Conservation (phyloP, 1,140 invertebrate species). For the Drosophila arawakana region DNA sequence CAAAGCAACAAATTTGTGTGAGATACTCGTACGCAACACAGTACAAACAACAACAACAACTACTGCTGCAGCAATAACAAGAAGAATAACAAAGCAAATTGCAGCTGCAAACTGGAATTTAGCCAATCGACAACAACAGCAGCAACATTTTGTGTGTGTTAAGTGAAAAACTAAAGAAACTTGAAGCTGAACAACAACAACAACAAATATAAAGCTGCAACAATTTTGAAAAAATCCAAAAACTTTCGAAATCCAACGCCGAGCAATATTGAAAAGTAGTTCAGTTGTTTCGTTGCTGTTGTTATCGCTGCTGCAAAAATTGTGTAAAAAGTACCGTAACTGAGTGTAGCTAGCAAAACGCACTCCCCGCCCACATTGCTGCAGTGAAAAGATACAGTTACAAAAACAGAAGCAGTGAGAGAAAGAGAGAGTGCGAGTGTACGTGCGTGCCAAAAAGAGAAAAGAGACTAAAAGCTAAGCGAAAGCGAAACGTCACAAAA, state of each 20-base stretch:
- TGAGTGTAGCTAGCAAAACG: background rate
- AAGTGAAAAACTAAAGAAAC: constrained; percentile 54
- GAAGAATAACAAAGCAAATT: constrained; percentile 43
- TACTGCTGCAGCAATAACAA: constrained; percentile 32
- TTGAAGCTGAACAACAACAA: constrained; percentile 42
- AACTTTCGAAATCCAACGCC: constrained; percentile 70
- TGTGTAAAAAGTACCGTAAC: constrained; percentile 2
- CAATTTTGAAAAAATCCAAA: constrained; percentile 45
- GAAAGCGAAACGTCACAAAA: constrained; percentile 57
- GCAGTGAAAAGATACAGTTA: constrained; percentile 21
- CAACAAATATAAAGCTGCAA: constrained; percentile 49
- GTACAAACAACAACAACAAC: background rate
- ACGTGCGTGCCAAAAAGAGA: constrained; percentile 5
- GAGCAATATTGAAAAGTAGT: constrained; percentile 71
- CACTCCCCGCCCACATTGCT: constrained; percentile 9
- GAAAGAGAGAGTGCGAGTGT: background rate
- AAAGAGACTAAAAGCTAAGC: constrained; percentile 25
- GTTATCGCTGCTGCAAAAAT: constrained; percentile 20
- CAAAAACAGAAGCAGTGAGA: background rate
- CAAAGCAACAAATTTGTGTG: constrained; percentile 36
- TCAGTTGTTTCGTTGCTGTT: constrained; percentile 43
- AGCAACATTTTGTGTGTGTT: constrained; percentile 33
- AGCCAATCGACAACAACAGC: constrained; percentile 15
- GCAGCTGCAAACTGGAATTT: constrained; percentile 59
- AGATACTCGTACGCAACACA: constrained; percentile 31